A percentile compares a stretch with the other conserved stretches of the same genome.
These are phyloP conservation scores for Pteria penguin DNA, from an alignment of 2,888 invertebrate genomes.

Conservation along the genomic window DNA sequence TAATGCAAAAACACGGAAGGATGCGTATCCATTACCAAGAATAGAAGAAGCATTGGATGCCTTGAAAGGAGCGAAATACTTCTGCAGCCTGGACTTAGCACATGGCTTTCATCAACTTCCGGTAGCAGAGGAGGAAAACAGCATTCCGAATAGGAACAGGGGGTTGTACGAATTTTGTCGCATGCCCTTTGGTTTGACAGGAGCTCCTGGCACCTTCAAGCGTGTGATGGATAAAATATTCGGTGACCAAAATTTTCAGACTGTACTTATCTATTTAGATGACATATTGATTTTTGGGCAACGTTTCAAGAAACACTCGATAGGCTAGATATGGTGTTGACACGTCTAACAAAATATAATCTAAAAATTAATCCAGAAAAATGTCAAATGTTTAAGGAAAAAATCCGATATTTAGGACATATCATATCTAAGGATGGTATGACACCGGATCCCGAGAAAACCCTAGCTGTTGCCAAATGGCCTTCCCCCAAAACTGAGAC, in stretches of 20 bases:
- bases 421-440: constrained; percentile 24
- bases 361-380: constrained; percentile 55
- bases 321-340: constrained; percentile 50
- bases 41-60: constrained; percentile 59
- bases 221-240: constrained; percentile 30
- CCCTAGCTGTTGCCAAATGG: constrained; percentile 14
- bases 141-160: constrained; percentile 47
- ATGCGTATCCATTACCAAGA: constrained; percentile 58
- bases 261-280: constrained; percentile 17
- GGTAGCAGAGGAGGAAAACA: constrained; percentile 56
- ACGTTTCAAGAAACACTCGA: constrained; percentile 47
- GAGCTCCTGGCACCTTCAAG: constrained; percentile 28
- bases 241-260: constrained; percentile 25
- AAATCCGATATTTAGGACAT: constrained; percentile 44
- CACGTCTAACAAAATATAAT: constrained; percentile 30
- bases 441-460: constrained; percentile 16
- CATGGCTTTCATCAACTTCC: constrained; percentile 61
- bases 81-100: constrained; percentile 57
- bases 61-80: constrained; percentile 48
- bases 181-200: constrained; percentile 27
- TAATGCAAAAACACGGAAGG: constrained; percentile 56
- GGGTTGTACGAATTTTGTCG: constrained; percentile 48
- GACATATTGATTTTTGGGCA: constrained; percentile 52
- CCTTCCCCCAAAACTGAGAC: constrained; percentile 16
- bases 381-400: constrained; percentile 41